Evolutionary conservation across 2,888 invertebrate genomes (phyloP), one percentile per base, ranked within the genome.

Genomic region (Pammene aurita): DNA sequence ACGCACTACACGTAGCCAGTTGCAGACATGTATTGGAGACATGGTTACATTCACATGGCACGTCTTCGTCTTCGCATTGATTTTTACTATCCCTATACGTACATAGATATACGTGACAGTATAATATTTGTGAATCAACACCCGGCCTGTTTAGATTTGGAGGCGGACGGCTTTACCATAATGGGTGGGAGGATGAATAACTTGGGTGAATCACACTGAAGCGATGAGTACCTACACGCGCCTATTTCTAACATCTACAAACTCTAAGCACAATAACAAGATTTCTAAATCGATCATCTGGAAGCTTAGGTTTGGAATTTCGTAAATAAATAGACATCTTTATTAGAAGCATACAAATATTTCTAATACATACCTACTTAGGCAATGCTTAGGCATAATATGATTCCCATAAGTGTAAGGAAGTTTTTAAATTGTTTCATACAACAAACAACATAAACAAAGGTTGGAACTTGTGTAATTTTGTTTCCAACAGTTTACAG

Each of bases 101-200:
- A 68, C 56, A 18, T 16, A 55, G 56, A 56, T 56, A 56, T 56
- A 63, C 63, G 56, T 61, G 67, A 67, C 38, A 60, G n/a, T 42
- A 60, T 16, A 18, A 44, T 61, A 46, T 61, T 44, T 52, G 41
- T 48, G 61, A 55, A 26, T 62, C 61, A 67, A 67, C 46, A 61
- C 55, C 56, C 46, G 38, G 26, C 44, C 34, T 64, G 48, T 34
- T 46, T 56, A 10, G 52, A 38, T 16, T 48, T 56, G 42, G 52
- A 52, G 68, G 64, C 58, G 63, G 63, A 67, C 61, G 46, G 56
- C 41, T 46, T 61, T 61, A 44, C 67, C 55, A 61, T 67, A 55
- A 26, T 13, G 38, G 55, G 55, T 55, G 46, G 61, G 55, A 57
- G 57, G 64, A 62, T 44, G 50, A 55, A 58, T 60, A 64, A 41